Conservation (phyloP, 1,140 invertebrate genomes). For the Fopius arisanus region DNA sequence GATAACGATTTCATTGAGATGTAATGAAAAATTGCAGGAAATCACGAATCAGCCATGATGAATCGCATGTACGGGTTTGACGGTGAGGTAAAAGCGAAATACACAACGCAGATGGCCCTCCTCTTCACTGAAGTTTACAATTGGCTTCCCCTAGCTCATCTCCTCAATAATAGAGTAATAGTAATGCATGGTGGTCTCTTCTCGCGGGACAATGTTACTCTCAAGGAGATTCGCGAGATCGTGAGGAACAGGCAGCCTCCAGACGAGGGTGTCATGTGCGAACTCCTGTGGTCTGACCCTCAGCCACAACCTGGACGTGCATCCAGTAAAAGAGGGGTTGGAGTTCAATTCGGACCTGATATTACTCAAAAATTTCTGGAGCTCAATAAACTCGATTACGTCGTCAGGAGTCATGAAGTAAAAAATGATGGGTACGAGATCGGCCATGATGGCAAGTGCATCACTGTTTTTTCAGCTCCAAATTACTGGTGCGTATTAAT, state of each 20-base stretch:
- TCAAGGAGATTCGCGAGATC: slow-evolving; percentile 89
- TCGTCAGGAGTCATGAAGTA: slow-evolving; percentile 97
- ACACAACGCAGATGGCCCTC: slow-evolving; percentile 91
- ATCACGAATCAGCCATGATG: slow-evolving; percentile 98
- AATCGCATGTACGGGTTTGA: slow-evolving; percentile 99
- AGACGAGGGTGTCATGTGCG: slow-evolving; percentile 96
- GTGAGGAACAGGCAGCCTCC: slow-evolving; percentile 96
- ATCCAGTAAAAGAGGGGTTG: slow-evolving; percentile 96
- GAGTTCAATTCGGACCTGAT: slow-evolving; percentile 98
- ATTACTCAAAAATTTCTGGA: slow-evolving; percentile 89
- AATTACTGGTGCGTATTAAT: slow-evolving; percentile 89
- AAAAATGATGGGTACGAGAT: slow-evolving; percentile 96
- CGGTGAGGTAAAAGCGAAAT: slow-evolving; percentile 97
- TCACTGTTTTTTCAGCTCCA: slow-evolving; percentile 97
- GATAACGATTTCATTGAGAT: too few species aligned
- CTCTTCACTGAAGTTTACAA: slow-evolving; percentile 99
- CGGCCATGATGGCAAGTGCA: slow-evolving; percentile 92
- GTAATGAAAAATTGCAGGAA: slow-evolving; percentile 82
- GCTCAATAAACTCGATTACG: slow-evolving; percentile 88
- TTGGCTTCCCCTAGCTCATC: slow-evolving; percentile 95
- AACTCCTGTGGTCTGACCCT: slow-evolving; percentile 98
- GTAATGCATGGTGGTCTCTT: slow-evolving; percentile 97
- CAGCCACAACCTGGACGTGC: slow-evolving; percentile 85
- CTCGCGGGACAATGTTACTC: slow-evolving; percentile 85
- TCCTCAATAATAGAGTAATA: slow-evolving; percentile 90